Conservation (phyloP, 2,113 vertebrate genomes). For the Varanus komodoensis region DNA sequence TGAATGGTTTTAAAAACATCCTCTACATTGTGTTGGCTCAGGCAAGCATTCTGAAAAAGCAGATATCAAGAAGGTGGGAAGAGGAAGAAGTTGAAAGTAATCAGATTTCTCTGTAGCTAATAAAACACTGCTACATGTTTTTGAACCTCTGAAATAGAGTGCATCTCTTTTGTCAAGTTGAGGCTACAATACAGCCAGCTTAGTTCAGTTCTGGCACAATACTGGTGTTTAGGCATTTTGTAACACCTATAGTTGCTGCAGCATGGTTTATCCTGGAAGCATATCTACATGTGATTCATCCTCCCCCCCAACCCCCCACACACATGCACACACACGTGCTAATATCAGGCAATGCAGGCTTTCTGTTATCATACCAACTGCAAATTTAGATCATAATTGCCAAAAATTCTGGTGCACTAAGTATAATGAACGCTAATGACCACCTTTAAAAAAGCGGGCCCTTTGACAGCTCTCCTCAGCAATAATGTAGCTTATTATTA, state of each 20-base stretch:
- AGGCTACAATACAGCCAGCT: not conserved
- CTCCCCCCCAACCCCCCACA: not conserved
- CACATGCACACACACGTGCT: conserved; percentile 53
- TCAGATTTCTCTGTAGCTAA: too few species aligned
- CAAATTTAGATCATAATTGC: conserved; percentile 78
- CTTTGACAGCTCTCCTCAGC: conserved; percentile 64
- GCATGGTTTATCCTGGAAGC: too few species aligned
- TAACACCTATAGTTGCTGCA: not conserved
- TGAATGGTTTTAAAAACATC: too few species aligned
- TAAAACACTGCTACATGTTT: not conserved
- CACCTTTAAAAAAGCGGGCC: conserved; percentile 65
- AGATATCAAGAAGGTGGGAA: too few species aligned
- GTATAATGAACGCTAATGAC: conserved; percentile 80
- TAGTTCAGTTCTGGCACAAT: not conserved
- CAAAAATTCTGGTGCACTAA: conserved; percentile 76
- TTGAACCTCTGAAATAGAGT: not conserved
- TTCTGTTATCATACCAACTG: conserved; percentile 69
- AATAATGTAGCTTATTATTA: conserved; percentile 69
- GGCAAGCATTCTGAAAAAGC: too few species aligned
- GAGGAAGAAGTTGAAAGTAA: too few species aligned
- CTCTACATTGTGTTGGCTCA: too few species aligned
- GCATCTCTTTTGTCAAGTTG: not conserved
- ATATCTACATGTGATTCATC: too few species aligned
- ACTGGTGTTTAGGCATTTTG: not conserved
- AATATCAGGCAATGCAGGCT: conserved; percentile 72